Base-by-base conservation (phyloP, 92 coral and sea anemone genomes). In the Chrysogorgia sp. region DNA sequence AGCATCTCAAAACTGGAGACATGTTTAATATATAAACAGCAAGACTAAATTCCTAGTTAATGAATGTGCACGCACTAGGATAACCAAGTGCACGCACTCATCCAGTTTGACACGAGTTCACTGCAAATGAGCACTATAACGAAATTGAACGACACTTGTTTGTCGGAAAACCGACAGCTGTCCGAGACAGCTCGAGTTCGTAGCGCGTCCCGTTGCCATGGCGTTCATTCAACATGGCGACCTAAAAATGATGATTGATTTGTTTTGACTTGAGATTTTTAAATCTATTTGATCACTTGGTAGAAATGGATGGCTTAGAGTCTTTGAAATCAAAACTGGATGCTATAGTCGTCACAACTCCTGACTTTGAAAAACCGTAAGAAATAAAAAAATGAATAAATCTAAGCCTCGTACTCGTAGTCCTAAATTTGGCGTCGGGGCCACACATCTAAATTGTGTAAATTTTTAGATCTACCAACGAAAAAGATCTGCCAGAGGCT, bases 401-500 rank as follows among this genome's bases (percentile, higher is more conserved):
- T 37, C 43, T 37, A 4, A 37, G 12, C 43, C 12, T 37, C 12
- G 6, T 12, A 4, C 43, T 4, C 5, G 12, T 12, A 37, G 5
- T 5, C 15, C 17, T 47, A 47, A 47, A 7, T 7, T 12, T n/a
- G 7, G 17, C 7, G 2, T 47, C 43, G n/a, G 7, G n/a, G 53
- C 53, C 15, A n/a, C 53, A 7, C n/a, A 47, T 47, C n/a, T 47
- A 2, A 47, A 47, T 47, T 53, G 12, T 53, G 26, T 57, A 1
- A 4, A 53, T 52, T 43, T 56, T 33, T 33, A 72, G 79, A 5
- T 20, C 48, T 8, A 40, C 79, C 28, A 55, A 24, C 28, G 79
- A 72, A 8, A 55, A 72, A 29, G 31, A 72, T 29, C 34, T 72
- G 26, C 96, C 97, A 35, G 85, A 85, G 24, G 58, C 85, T 4